Percentiles rank a stretch among this genome's conserved stretches.
Evolutionary conservation across 2,888 invertebrate species (phyloP).

Genomic region (Ectobius pallidus): DNA sequence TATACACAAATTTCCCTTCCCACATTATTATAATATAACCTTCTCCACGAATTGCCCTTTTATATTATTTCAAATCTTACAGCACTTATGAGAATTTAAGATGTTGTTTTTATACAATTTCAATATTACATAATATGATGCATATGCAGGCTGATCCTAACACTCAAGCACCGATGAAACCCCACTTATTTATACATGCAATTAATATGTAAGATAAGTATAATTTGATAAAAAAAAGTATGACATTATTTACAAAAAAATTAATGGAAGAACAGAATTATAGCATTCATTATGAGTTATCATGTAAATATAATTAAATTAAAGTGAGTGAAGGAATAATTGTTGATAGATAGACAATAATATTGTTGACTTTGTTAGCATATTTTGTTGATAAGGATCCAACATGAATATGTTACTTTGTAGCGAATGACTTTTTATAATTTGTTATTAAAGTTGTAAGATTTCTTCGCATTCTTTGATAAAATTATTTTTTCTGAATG

Average conservation of each 20-base stretch:
- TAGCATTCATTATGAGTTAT: slow-evolving; percentile 13
- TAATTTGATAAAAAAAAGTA: slow-evolving; percentile 26
- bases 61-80: slow-evolving; percentile 16
- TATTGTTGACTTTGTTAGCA: slow-evolving; percentile 35
- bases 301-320: slow-evolving; percentile 16
- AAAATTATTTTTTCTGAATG: neutral
- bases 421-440: neutral
- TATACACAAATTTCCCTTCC: neutral
- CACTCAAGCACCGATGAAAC: neutral
- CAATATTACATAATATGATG: slow-evolving; percentile 27
- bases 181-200: slow-evolving; percentile 10
- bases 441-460: neutral
- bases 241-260: slow-evolving; percentile 7
- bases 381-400: slow-evolving; percentile 25
- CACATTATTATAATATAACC: neutral
- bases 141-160: slow-evolving; percentile 10
- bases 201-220: slow-evolving; percentile 9
- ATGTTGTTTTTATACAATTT: slow-evolving; percentile 25
- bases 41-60: neutral
- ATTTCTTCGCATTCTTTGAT: slow-evolving; percentile 1
- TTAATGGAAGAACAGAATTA: neutral
- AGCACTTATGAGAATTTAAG: slow-evolving; percentile 20
- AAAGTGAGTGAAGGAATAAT: slow-evolving; percentile 23
- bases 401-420: slow-evolving; percentile 24
- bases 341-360: slow-evolving; percentile 41